Evolutionary conservation across 2,888 invertebrate genomes (phyloP).

Genomic region (Nephrotoma flavescens): DNA sequence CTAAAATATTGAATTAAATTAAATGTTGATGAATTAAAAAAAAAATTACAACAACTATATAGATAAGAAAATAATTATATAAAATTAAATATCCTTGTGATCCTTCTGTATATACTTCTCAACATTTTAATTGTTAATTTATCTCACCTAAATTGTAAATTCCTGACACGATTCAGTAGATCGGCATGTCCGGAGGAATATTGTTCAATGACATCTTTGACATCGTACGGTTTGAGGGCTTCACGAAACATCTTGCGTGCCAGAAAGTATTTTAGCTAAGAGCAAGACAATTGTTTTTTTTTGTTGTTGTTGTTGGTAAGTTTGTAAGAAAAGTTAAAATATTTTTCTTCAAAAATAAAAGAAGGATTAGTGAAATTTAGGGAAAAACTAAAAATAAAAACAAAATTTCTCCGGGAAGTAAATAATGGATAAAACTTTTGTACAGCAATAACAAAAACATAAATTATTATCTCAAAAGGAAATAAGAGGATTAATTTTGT

Average conservation of each 20-base stretch:
- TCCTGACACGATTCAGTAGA: constrained; percentile 74
- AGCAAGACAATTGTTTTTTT: neutral
- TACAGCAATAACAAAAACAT: neutral
- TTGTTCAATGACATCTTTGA: constrained; percentile 89
- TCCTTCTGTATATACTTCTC: neutral
- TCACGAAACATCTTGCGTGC: constrained; percentile 84
- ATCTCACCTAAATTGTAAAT: constrained; percentile 65
- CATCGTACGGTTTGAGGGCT: constrained; percentile 84
- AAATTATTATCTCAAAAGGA: neutral
- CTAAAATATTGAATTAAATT: neutral
- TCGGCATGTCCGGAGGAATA: constrained; percentile 80
- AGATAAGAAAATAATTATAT: neutral
- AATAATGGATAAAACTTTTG: neutral
- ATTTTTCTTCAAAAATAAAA: neutral
- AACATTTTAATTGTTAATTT: neutral
- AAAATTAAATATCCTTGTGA: neutral
- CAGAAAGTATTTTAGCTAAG: constrained; percentile 73
- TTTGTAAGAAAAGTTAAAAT: neutral
- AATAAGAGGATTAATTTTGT: neutral
- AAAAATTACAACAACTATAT: neutral
- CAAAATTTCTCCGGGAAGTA: neutral
- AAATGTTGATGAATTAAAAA: neutral
- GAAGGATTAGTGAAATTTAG: neutral
- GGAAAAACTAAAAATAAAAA: neutral
- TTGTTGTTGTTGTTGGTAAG: neutral